Evolutionary conservation across 1,140 invertebrate genomes (phyloP).

Genomic region (Trichoplusia ni): DNA sequence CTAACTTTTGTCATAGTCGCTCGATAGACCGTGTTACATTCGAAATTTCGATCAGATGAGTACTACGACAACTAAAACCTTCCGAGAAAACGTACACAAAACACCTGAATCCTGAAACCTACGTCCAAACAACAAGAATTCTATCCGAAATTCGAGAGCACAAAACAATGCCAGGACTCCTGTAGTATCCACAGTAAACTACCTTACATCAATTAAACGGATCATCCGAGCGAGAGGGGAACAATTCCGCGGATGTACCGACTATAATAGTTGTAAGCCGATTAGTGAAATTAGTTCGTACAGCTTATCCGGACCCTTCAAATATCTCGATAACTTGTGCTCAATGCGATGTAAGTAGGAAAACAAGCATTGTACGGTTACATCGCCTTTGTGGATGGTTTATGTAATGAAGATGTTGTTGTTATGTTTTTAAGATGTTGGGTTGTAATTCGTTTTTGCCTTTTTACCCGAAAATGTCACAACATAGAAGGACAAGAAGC

Average conservation of each 20-base stretch:
- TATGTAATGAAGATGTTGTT: no score
- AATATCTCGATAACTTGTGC: slow-evolving; percentile 14
- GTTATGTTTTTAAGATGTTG: no score
- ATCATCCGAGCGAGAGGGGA: slow-evolving; percentile 36
- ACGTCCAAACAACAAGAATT: background rate
- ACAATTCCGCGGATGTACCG: slow-evolving; percentile 43
- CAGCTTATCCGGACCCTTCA: slow-evolving; percentile 35
- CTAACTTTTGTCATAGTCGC: no score
- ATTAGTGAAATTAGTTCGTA: slow-evolving; percentile 52
- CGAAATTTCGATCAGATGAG: no score
- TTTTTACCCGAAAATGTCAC: no score
- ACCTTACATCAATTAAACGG: slow-evolving; percentile 41
- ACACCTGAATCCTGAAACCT: background rate
- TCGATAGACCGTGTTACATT: no score
- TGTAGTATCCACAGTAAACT: slow-evolving; percentile 6
- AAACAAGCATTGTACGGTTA: background rate
- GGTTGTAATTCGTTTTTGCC: no score
- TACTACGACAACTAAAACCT: no score
- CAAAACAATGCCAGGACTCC: background rate
- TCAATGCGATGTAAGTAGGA: background rate
- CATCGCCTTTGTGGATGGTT: background rate
- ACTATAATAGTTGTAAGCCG: slow-evolving; percentile 49
- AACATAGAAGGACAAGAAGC: no score
- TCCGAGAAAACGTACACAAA: no score
- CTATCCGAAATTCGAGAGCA: background rate